Evolutionary conservation across 2,797 vertebrate species (phyloP).

Genomic region (Phataginus tricuspis): DNA sequence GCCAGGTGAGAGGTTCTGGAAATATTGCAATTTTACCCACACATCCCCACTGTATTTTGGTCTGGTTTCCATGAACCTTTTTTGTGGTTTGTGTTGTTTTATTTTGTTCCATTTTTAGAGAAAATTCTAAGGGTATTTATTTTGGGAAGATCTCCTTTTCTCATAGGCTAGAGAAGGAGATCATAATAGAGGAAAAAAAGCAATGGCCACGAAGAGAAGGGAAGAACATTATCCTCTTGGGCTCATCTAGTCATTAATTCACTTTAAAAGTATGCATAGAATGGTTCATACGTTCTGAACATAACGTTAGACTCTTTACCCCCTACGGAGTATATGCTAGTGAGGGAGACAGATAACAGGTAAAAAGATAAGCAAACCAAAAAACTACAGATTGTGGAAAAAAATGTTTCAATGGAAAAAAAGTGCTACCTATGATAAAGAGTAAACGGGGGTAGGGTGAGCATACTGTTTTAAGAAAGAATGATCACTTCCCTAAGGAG

Average conservation of each 20-base stretch:
- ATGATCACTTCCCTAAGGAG: neutral
- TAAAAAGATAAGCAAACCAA: neutral
- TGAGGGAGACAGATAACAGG: neutral
- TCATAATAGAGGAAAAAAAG: neutral
- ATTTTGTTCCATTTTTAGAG: constrained; percentile 25
- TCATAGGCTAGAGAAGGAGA: neutral
- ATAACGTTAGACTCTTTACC: neutral
- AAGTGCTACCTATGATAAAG: neutral
- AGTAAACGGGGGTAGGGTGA: neutral
- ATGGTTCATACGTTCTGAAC: neutral
- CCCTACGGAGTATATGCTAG: neutral
- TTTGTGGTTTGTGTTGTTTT: neutral
- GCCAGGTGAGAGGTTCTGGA: too few relatives aligned
- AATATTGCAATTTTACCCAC: too few relatives aligned
- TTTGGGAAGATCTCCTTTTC: neutral
- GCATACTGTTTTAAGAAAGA: neutral
- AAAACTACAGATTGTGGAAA: neutral
- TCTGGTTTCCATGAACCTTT: neutral
- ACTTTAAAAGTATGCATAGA: neutral
- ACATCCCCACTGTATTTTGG: neutral
- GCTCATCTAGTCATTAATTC: neutral
- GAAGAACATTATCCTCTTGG: neutral
- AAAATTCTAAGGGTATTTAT: constrained; percentile 32
- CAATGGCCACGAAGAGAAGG: neutral
- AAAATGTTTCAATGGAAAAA: neutral